Evolutionary conservation across 2,797 vertebrate species (phyloP), one percentile per base, ranked within the genome.

Genomic region (Chanos chanos): DNA sequence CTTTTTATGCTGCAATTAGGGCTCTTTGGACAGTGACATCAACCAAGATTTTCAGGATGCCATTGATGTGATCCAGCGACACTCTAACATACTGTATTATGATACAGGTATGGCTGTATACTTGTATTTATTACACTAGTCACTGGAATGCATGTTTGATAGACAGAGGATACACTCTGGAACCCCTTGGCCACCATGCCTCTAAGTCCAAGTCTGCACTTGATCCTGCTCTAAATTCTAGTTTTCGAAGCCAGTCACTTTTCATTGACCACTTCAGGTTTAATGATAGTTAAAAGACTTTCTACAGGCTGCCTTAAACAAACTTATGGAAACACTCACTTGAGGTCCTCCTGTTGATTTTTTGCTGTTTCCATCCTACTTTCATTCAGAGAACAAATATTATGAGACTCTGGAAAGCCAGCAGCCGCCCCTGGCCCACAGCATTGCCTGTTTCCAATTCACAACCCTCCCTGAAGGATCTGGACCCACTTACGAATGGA

Each of bases 21-120:
- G 60, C 54, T 87, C 87, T 71, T 47, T 86, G 68, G 90, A 94
- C 55, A 89, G 84, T 52, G 94, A 99, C 31, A 83, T 90, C 33
- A 93, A 92, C 68, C 94, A 96, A 59, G 90, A 92, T 49, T 94
- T 97, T 16, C 91, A 97, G 82, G 97, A 99, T 75, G 95, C 94
- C 0, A 92, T 97, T n/a, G 94, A 99, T 60, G 90, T 98, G 22
- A 85, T 99, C 77, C 91, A 93, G 50, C 89, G 93, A 18, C 91
- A 98, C 71, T 93, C 93, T 3, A 62, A 81, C 10, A 81, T 82
- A 59, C 81, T 85, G 18, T 90, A 88, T 15, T 88, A 82, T 24
- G 75, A 86, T 4, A 69, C 89, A 86, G 94, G 95, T 96, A 89
- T 2, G 12, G 6, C 16, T 30, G 5, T 16, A 13, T 10, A 33